Percentiles rank a stretch among this genome's conserved stretches.
These are phyloP conservation scores for Microtus richardsoni DNA, from an alignment of 2,113 vertebrate genomes.

Conservation along the genomic window DNA sequence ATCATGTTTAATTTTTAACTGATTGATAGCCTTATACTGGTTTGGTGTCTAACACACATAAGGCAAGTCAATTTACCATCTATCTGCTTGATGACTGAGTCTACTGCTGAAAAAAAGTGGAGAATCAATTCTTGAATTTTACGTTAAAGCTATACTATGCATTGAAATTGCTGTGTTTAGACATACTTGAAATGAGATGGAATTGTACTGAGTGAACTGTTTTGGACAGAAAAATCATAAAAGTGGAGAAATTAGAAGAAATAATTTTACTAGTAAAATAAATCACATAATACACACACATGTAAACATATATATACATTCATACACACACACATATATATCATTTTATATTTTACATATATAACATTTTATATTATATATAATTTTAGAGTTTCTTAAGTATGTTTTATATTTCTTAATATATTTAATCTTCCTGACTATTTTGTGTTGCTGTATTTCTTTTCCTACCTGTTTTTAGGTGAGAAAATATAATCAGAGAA, in stretches of 20 bases:
- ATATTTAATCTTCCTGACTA: not conserved
- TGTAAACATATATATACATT: not conserved
- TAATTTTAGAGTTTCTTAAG: not conserved
- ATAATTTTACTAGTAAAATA: not conserved
- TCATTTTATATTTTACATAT: too few species aligned
- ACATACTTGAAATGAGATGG: not conserved
- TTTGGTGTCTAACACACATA: not conserved
- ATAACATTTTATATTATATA: too few species aligned
- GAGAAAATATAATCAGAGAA: not conserved
- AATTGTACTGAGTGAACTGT: not conserved
- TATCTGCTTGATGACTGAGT: not conserved
- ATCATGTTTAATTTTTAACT: not conserved
- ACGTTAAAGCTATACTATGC: not conserved
- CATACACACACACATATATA: too few species aligned
- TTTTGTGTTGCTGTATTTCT: not conserved
- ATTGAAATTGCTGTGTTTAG: not conserved
- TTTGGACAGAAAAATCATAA: not conserved
- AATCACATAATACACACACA: not conserved
- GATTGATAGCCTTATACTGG: not conserved
- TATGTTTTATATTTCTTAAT: not conserved
- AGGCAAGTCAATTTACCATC: not conserved
- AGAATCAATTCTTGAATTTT: not conserved
- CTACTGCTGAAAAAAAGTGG: not conserved
- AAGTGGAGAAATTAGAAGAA: rapidly evolving
- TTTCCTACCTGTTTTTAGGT: not conserved